These are phyloP conservation scores for Trilocha varians DNA, from an alignment of 2,888 invertebrate genomes.

Conservation along the genomic window DNA sequence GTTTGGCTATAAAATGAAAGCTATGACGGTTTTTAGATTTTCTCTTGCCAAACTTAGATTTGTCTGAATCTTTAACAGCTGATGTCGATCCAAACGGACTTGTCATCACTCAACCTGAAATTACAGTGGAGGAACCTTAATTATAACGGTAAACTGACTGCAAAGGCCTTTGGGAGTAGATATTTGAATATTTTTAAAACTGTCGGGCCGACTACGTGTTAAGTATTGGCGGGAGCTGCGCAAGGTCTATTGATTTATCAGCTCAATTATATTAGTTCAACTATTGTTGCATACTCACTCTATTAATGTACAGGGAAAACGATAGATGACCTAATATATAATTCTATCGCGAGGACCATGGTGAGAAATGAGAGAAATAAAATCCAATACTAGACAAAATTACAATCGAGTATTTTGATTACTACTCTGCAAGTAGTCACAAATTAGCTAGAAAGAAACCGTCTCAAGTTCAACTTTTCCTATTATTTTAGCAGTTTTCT, in stretches of 20 bases:
- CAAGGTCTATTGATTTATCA: neutral
- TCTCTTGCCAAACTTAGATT: neutral
- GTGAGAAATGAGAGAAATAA: neutral
- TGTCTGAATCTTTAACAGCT: neutral
- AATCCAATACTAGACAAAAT: no score
- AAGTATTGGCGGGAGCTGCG: neutral
- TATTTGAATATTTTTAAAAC: no score
- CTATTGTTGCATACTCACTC: neutral
- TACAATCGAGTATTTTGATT: no score
- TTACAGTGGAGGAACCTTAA: neutral
- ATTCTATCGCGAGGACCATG: neutral
- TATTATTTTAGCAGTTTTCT: no score
- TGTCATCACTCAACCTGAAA: neutral
- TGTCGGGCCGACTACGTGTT: no score
- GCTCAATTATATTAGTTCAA: neutral
- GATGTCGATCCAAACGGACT: neutral
- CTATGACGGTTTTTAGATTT: slow-evolving; percentile 9
- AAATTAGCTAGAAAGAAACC: no score
- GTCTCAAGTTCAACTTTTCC: no score
- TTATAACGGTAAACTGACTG: no score
- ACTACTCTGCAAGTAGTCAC: no score
- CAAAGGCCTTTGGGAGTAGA: no score
- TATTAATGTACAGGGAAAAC: neutral
- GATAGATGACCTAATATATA: neutral
- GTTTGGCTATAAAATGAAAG: slow-evolving; percentile 33